phyloP scores from a whole-genome alignment of 2,888 invertebrate species.

The Elgonia sp. region DNA sequence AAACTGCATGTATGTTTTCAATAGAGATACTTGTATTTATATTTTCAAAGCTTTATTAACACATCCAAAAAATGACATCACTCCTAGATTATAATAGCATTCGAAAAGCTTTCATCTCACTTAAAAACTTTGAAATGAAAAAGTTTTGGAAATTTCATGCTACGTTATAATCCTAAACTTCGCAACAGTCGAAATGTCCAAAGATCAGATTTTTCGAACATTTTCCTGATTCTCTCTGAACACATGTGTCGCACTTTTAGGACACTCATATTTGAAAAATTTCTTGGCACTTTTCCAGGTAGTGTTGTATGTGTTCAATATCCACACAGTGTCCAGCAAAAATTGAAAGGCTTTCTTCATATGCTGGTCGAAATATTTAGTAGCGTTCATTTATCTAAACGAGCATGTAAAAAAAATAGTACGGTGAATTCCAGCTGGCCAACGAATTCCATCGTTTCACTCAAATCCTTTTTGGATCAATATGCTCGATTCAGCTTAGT shows the following conservation, averaged over 20 bases:
- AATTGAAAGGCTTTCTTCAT: slow-evolving; percentile 58
- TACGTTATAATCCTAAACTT: neutral
- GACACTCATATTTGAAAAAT: slow-evolving; percentile 58
- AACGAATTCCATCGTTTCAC: neutral
- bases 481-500: slow-evolving; percentile 43
- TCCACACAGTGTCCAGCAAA: slow-evolving; percentile 48
- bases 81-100: too few species aligned
- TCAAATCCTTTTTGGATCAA: slow-evolving; percentile 34
- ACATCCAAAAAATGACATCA: too few species aligned
- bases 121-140: neutral
- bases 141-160: neutral
- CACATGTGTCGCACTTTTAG: slow-evolving; percentile 48
- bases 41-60: too few species aligned
- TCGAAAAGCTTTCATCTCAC: too few species aligned
- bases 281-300: slow-evolving; percentile 48
- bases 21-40: too few species aligned
- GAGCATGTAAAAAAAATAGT: slow-evolving; percentile 32
- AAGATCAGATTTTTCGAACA: slow-evolving; percentile 23
- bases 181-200: neutral
- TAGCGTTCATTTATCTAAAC: slow-evolving; percentile 53
- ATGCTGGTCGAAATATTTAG: slow-evolving; percentile 46
- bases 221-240: slow-evolving; percentile 17
- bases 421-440: neutral
- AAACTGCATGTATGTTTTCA: too few species aligned
- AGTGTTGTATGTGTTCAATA: slow-evolving; percentile 37